Evolutionary conservation across 1,140 invertebrate species (phyloP), one percentile per base, ranked within the genome.

Genomic region (Pemphigus obesinymphae): DNA sequence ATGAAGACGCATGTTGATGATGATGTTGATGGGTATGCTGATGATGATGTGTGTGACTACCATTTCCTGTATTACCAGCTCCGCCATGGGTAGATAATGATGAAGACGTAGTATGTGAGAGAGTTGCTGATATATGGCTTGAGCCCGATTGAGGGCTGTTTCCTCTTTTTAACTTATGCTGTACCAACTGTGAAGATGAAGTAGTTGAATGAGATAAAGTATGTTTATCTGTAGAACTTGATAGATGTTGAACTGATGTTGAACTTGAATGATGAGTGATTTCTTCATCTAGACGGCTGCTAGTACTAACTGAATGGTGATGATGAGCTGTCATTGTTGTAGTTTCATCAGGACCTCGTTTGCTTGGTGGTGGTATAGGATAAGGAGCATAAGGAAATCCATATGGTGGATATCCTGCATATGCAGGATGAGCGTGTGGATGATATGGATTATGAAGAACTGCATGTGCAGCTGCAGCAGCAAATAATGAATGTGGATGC

Each of bases 321-420:
- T 90, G 92, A 53, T 89, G 89, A 23, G 91, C 90, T 84, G 92
- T 90, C 89, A 92, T 90, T 1, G 91, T 92, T 0, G 91, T 90
- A 13, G 90, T 91, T 83, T 92, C 91, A 82, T 92, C 90, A 26
- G 85, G 82, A 29, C 88, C 84, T 88, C 88, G 82, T 87, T 86
- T 84, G 86, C 87, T 92, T 1, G 92, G 91, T 84, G 93, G 91
- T 8, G 90, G 90, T 84, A 90, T 92, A 26, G 92, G 92, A 73
- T 92, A 89, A 2, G 92, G 91, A 6, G 90, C 90, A 84, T 92
- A 92, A 0, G 92, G 89, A 87, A 92, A 93, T n/a, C 90, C 89
- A 85, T 90, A 90, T 10, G 91, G 90, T 85, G 90, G 88, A 83
- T 91, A 91, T 10, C 90, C 91, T 3, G 91, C 89, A 87, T 93